Conservation (phyloP, 1,140 invertebrate species). For the Rhagoletis zephyria region DNA sequence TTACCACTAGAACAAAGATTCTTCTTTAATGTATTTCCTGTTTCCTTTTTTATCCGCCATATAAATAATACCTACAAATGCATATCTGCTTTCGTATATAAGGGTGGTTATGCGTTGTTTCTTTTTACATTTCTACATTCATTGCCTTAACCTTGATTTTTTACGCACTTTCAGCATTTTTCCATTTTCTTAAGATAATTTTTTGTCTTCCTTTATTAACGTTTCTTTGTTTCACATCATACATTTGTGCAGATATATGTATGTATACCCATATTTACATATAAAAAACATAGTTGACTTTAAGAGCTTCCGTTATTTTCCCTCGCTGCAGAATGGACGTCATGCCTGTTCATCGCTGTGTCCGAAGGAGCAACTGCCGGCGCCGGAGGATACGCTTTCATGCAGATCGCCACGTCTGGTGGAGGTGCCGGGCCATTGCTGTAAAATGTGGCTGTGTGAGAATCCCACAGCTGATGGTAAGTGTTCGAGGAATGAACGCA, state of each 20-base stretch:
- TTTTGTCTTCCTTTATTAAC: background rate
- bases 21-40: background rate
- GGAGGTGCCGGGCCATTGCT: conserved; percentile 80
- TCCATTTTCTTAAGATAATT: conserved; percentile 32
- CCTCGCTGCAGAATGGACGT: conserved; percentile 77
- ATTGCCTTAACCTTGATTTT: conserved; percentile 33
- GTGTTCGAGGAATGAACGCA: conserved; percentile 53
- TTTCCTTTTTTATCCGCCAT: background rate
- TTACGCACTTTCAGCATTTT: background rate
- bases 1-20: background rate
- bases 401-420: conserved; percentile 80
- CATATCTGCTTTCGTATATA: background rate
- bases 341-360: conserved; percentile 83
- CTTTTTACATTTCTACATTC: background rate
- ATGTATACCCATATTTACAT: too few relatives aligned
- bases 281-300: conserved; percentile 40
- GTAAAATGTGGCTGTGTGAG: conserved; percentile 83
- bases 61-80: background rate
- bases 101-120: background rate
- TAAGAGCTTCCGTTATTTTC: conserved; percentile 57
- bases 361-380: conserved; percentile 80
- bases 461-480: conserved; percentile 76
- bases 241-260: background rate
- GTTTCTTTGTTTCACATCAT: background rate
- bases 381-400: conserved; percentile 74